Base-by-base conservation (phyloP, 1,140 invertebrate genomes). In the Harpegnathos saltator region DNA sequence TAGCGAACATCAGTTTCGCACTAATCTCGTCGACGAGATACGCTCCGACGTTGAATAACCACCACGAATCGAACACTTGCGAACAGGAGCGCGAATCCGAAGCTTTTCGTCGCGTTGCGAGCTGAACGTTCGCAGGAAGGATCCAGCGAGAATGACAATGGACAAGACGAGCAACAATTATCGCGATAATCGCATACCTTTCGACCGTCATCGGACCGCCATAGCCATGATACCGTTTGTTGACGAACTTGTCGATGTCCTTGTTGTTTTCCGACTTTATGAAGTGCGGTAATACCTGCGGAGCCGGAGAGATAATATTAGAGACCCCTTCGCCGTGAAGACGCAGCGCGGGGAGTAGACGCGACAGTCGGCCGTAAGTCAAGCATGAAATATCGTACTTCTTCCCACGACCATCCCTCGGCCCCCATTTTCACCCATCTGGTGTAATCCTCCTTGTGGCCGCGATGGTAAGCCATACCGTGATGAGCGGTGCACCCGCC, bases 401-500 rank as follows among this genome's bases (percentile, higher is more conserved):
- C 94, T 3, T 95, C 88, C 92, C 95, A 97, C 4, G 94, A 94
- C 96, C 96, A 97, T 2, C 95, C 95, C 1, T 56, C 3, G 77
- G 91, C 92, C 17, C 96, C 96, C 94, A 90, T 80, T 0, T 84
- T 58, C 0, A 88, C 86, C 96, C 96, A 97, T 26, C 94, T 90
- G 78, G 96, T 93, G 89, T 95, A 97, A 91, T 97, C 96, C 58
- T 86, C 91, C 11, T 93, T 92, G 92, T 97, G 94, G 1, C 96
- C 96, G 59, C 96, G 92, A n/a, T 96, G 95, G 87, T 97, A 96
- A n/a, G 95, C 95, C 96, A 97, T 96, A 7, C 95, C 96, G 87
- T 96, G 96, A 77, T 96, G 94, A 11, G 94, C 92, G 1, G 95
- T 95, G 58, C 94, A 95, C 5, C 96, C 96, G 19, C 96, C 96